phyloP scores from a whole-genome alignment of 2,797 vertebrate species.

The Gobio occitaniae region DNA sequence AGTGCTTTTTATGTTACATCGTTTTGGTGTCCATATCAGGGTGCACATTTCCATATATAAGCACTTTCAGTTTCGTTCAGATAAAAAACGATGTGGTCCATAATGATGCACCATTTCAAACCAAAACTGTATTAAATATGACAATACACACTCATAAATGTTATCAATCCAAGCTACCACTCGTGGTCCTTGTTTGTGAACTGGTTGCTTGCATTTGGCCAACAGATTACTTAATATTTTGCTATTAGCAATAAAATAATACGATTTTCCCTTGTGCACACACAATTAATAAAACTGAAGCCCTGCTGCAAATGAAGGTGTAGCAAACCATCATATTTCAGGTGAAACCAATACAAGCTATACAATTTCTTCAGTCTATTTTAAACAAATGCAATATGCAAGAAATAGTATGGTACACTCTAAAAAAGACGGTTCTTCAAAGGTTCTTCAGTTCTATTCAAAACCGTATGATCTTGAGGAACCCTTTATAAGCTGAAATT shows the following conservation, averaged over 20 bases:
- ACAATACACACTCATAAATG: conserved; percentile 43
- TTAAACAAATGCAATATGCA: not conserved
- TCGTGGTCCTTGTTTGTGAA: conserved; percentile 44
- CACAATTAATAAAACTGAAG: not conserved
- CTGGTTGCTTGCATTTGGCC: conserved; percentile 62
- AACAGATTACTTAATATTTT: conserved; percentile 58
- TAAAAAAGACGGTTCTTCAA: no score
- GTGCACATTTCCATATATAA: not conserved
- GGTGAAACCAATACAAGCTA: not conserved
- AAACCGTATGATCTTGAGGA: no score
- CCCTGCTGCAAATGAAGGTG: conserved; percentile 7
- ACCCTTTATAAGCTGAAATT: no score
- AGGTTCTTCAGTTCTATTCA: no score
- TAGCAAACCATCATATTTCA: not conserved
- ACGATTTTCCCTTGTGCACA: not conserved
- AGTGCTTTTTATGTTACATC: conserved; percentile 7
- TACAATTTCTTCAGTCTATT: not conserved
- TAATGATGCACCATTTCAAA: conserved; percentile 15
- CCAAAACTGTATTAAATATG: conserved; percentile 17
- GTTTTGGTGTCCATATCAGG: conserved; percentile 25
- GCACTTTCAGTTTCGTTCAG: not conserved
- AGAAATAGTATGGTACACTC: not conserved
- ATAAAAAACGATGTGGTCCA: not conserved
- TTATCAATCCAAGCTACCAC: conserved; percentile 49
- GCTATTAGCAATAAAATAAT: not conserved